Evolutionary conservation across 2,113 vertebrate genomes (phyloP), one percentile per base, ranked within the genome.

Genomic region (Poecile atricapillus): DNA sequence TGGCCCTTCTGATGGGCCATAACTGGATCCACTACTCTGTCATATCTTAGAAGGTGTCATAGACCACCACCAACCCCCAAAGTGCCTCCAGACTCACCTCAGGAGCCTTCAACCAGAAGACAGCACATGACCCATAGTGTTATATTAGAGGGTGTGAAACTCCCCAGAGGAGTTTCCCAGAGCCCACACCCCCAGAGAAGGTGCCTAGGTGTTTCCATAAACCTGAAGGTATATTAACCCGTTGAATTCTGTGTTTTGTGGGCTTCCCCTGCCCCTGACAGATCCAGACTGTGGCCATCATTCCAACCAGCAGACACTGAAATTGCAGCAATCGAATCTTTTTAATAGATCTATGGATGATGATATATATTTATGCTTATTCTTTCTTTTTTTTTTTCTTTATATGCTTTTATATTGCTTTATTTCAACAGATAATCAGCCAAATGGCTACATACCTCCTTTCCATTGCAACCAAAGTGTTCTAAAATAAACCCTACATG

Each of bases 221-320:
- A 31, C 10, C 33, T 46, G 46, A 39, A 39, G 2, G 4, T 30
- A 19, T 16, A 39, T 24, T 53, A 39, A 53, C 8, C 15, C 15
- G 24, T 5, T 8, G 12, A 53, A 62, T 3, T 30, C 47, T 39
- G 10, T 24, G 11, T 24, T 87, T 69, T 13, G 1, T 46, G 69
- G 14, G 39, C 13, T 81, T 58, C 14, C 22, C 43, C n/a, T 46
- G 7, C 5, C 17, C 22, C 22, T 10, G 10, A 27, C 24, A 30
- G 43, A 58, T 33, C 28, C 14, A 33, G n/a, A 47, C 28, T 21
- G 16, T 39, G n/a, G 22, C 1, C 28, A 58, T 27, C 17, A 39
- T 43, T 39, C 58, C 8, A 13, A 21, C 19, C 18, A 58, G 17
- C 0, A 1, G 17, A 56, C 28, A 58, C 0, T 13, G 18, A 68